Base-by-base conservation (phyloP, 1,140 invertebrate genomes). In the Panagrolaimus sp. region DNA sequence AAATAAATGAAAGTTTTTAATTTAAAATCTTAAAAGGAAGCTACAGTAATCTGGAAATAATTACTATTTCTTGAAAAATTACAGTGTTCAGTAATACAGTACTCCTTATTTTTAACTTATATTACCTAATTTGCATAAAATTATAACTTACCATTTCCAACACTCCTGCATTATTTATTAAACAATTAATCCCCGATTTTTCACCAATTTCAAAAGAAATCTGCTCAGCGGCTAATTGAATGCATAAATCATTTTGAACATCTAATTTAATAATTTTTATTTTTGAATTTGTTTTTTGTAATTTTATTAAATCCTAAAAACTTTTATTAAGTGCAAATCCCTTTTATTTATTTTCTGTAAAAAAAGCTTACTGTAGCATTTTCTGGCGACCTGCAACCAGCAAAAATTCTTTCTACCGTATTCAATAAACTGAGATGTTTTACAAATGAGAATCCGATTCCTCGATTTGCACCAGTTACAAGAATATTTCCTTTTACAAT, bases 121-220 rank as follows among this genome's bases (percentile, higher is more conserved):
- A n/a, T n/a, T n/a, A n/a, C n/a, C n/a, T n/a, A n/a, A n/a, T n/a
- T n/a, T 38, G 32, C 2, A 38, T 4, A 38, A 4, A 38, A 38
- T 7, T 5, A 58, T n/a, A 58, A 62, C 63, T 28, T 24, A 43
- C 70, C 55, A 58, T 46, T 24, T 67, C 71, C 32, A 72, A 70
- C 14, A 76, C 47, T 15, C 68, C 74, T 17, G 74, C 68, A 47
- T 75, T 75, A 43, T 75, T 75, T 15, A 75, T 76, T 9, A 75
- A 46, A 0, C 72, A 28, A 48, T 75, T 71, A n/a, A 74, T 52
- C 21, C 64, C 70, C 10, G 46, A 73, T 15, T 76, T 32, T 10
- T 43, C 46, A 9, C 38, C 6, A n/a, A 69, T 17, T 26, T 52
- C 44, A 8, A 62, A 52, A 9, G 43, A 28, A 0, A 69, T n/a